These are phyloP conservation scores for Peribatodes rhomboidaria DNA, from an alignment of 2,888 invertebrate genomes.

Conservation along the genomic window DNA sequence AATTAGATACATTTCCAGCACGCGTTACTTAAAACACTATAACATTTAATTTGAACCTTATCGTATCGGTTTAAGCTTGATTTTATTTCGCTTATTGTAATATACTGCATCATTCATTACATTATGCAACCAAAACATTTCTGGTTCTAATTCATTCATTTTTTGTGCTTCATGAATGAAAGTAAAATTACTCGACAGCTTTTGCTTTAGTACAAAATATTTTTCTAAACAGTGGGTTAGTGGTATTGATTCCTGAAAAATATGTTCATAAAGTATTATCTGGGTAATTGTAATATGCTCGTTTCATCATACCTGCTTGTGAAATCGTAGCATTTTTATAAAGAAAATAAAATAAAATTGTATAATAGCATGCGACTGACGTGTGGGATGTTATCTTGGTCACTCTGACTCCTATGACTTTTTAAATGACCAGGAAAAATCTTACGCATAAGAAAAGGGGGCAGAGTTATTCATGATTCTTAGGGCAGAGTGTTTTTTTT, in stretches of 20 bases:
- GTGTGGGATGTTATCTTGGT: too few relatives aligned
- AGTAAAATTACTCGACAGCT: slow-evolving; percentile 8
- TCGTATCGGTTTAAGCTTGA: neutral
- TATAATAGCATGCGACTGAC: too few relatives aligned
- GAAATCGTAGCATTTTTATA: too few relatives aligned
- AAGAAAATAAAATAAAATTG: too few relatives aligned
- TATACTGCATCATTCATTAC: neutral
- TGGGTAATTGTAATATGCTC: too few relatives aligned
- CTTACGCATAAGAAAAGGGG: too few relatives aligned
- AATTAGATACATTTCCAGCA: neutral
- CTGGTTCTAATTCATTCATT: neutral
- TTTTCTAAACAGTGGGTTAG: slow-evolving; percentile 6
- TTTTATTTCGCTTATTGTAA: neutral
- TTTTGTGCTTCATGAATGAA: slow-evolving; percentile 13
- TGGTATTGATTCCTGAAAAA: neutral
- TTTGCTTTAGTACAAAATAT: neutral
- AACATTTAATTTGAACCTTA: neutral
- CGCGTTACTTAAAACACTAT: neutral
- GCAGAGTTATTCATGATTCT: too few relatives aligned
- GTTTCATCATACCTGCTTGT: too few relatives aligned
- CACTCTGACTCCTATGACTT: too few relatives aligned
- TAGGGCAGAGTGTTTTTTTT: too few relatives aligned
- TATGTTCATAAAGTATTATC: too few relatives aligned
- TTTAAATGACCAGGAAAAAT: too few relatives aligned
- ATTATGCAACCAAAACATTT: slow-evolving; percentile 1